Percentiles rank a stretch among this genome's conserved stretches.
Evolutionary conservation across 1,140 invertebrate species (phyloP).

Genomic region (Aphelenchoides besseyi): DNA sequence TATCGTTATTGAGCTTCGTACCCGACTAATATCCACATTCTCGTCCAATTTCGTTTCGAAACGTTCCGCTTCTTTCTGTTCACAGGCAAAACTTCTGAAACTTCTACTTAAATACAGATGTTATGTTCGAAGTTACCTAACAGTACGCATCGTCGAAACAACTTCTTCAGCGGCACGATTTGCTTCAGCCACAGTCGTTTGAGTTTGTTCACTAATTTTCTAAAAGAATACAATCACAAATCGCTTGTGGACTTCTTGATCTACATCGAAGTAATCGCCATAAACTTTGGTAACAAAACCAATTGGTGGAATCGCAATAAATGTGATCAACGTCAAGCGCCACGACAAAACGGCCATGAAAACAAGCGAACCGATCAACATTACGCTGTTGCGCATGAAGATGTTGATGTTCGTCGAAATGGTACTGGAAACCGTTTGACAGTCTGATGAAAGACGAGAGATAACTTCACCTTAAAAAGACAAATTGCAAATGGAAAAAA

Average conservation of each 20-base stretch:
- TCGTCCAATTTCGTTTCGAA: not conserved
- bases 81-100: constrained; percentile 10
- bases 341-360: constrained; percentile 64
- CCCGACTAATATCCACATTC: not conserved
- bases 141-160: not conserved
- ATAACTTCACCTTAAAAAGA: constrained; percentile 41
- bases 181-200: constrained; percentile 60
- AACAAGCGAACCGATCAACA: constrained; percentile 53
- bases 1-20: not conserved
- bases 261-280: too few species aligned
- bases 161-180: constrained; percentile 62
- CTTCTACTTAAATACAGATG: not conserved
- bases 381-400: constrained; percentile 44
- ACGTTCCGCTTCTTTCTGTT: constrained; percentile 14
- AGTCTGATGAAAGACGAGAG: constrained; percentile 39
- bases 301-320: constrained; percentile 62
- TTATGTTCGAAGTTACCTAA: not conserved
- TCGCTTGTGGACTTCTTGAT: too few species aligned
- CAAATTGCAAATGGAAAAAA: not conserved
- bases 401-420: constrained; percentile 28
- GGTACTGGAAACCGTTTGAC: constrained; percentile 43
- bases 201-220: constrained; percentile 45
- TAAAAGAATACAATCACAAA: too few species aligned
- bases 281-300: constrained; percentile 29
- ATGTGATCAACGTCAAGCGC: constrained; percentile 61